These are phyloP conservation scores for Ornithorhynchus anatinus DNA, from an alignment of 2,113 vertebrate species.

Conservation along the genomic window DNA sequence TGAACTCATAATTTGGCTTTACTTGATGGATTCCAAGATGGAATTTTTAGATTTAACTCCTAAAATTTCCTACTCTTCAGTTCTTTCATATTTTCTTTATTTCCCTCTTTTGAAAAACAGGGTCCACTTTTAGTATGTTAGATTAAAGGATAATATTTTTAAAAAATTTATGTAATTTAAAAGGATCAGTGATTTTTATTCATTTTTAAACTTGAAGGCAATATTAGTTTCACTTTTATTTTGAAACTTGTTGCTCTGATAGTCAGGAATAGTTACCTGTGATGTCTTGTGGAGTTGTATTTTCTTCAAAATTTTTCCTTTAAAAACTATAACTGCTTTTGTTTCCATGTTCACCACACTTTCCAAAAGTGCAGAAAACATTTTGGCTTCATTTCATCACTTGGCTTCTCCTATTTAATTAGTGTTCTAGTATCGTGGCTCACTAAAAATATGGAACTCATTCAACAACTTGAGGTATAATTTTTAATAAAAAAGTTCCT, in stretches of 20 bases:
- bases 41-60: no score
- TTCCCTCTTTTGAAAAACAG: background rate
- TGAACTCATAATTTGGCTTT: no score
- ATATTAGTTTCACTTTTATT: background rate
- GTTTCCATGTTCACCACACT: constrained; percentile 12
- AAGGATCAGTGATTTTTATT: background rate
- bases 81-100: background rate
- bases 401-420: no score
- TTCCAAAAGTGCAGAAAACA: constrained; percentile 21
- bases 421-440: no score
- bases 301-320: constrained; percentile 3
- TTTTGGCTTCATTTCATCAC: constrained; percentile 13
- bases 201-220: constrained; percentile 4
- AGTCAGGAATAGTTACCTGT: background rate
- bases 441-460: no score
- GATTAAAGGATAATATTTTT: fast-evolving
- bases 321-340: constrained; percentile 16
- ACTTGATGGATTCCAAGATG: no score
- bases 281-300: background rate
- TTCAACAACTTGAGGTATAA: no score
- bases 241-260: constrained; percentile 26
- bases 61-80: no score
- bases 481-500: no score
- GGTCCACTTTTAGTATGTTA: background rate
- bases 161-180: background rate